Base-by-base conservation (phyloP, 2,888 invertebrate genomes). In the Silvanus unidentatus region DNA sequence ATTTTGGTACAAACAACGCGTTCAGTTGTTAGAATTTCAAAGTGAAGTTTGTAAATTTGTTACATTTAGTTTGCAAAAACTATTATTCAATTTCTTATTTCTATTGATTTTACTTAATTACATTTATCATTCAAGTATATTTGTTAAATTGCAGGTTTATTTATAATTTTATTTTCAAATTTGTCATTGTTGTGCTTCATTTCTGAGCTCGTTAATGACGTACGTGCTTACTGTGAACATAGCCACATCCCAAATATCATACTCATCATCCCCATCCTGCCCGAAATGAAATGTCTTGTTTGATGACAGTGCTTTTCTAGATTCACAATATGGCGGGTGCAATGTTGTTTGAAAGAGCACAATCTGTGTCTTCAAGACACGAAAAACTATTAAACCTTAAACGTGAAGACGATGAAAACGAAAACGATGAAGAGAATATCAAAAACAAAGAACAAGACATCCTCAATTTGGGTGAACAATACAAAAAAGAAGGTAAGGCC, bases 391-490 rank as follows among this genome's bases (percentile, higher is more conserved):
- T 84, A 73, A 84, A 87, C 77, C 83, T 88, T 68, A 83, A 86
- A 59, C 82, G 84, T 60, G 85, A 85, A 65, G 85, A 86, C 61
- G 75, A 82, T 42, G 80, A 82, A 58, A 85, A 86, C 63, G 86
- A 86, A 63, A 86, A 87, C 69, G 88, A 94, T 72, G 93, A 95
- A 68, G 94, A 93, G 68, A 85, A 85, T 59, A 90, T 96, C 69
- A 86, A 88, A 59, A 82, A 84, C 49, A 94, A 93, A 71, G 98
- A 98, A 71, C 92, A 92, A 68, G 89, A 90, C 44, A 96, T 98
- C 58, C 77, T 96, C 61, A 90, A 95, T 66, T 79, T 97, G 57
- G 96, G 95, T 40, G 88, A 88, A 69, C 81, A 89, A 52, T 88
- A 94, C 71, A 92, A 95, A 74, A 88, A 92, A 66, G 89, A 90